A percentile compares a stretch with the other conserved stretches of the same genome.
phyloP scores from a whole-genome alignment of 2,888 invertebrate species.

The Cantharis lateralis region DNA sequence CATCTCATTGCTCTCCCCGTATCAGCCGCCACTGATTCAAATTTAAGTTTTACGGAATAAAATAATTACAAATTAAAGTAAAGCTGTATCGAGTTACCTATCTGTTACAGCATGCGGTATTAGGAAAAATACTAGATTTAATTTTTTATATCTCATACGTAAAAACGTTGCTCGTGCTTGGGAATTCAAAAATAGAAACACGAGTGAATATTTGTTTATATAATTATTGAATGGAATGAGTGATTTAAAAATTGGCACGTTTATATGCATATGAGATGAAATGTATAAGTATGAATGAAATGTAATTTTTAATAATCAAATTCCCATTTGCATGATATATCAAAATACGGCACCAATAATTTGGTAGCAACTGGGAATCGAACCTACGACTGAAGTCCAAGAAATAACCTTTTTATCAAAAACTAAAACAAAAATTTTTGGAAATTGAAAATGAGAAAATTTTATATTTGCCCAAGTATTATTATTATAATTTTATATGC shows the following conservation, averaged over 20 bases:
- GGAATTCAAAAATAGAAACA: not conserved
- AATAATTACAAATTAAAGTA: too few relatives aligned
- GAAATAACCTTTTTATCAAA: too few relatives aligned
- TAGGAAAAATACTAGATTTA: not conserved
- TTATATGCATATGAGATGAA: not conserved
- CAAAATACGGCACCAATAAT: not conserved
- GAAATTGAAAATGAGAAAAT: too few relatives aligned
- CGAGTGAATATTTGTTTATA: not conserved
- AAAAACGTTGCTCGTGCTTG: not conserved
- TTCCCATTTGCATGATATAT: not conserved
- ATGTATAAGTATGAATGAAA: not conserved
- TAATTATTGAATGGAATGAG: not conserved
- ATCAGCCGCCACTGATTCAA: too few relatives aligned
- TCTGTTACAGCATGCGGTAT: not conserved
- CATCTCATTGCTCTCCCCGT: too few relatives aligned
- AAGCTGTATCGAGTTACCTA: too few relatives aligned
- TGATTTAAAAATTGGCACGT: not conserved
- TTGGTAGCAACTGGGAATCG: too few relatives aligned
- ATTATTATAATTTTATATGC: not conserved
- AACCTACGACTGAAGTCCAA: too few relatives aligned
- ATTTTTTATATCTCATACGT: not conserved
- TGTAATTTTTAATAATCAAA: not conserved
- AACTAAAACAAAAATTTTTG: too few relatives aligned
- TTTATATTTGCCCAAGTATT: not conserved
- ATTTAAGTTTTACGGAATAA: too few relatives aligned